phyloP scores from a whole-genome alignment of 2,888 invertebrate genomes.

The Blastobasis lacticolella region DNA sequence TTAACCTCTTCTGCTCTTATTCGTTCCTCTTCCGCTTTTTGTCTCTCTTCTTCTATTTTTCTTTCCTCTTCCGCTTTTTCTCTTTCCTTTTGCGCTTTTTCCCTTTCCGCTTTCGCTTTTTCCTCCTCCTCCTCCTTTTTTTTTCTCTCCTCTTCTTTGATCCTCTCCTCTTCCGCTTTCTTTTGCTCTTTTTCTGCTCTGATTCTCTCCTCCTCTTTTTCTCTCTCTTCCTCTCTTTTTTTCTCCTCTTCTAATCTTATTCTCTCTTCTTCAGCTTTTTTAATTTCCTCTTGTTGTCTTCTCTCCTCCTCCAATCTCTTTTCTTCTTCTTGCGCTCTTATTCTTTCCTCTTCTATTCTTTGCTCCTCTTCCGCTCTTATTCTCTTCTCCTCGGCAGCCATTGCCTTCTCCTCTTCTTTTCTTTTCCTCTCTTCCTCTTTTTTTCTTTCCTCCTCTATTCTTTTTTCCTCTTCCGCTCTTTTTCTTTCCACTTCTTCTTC shows the following conservation, averaged over 20 bases:
- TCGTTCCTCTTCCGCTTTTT: background rate
- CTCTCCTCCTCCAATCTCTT: too few species aligned
- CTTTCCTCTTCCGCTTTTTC: background rate
- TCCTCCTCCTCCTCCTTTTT: background rate
- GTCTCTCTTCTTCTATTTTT: background rate
- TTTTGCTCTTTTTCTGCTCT: too few species aligned
- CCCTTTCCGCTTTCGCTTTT: background rate
- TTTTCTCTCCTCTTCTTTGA: background rate
- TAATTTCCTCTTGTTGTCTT: too few species aligned
- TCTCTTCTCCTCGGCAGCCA: too few species aligned
- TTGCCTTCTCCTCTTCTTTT: too few species aligned
- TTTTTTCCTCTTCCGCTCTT: background rate
- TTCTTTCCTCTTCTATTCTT: too few species aligned
- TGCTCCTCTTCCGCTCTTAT: too few species aligned
- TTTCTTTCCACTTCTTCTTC: background rate
- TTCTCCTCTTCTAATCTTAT: too few species aligned
- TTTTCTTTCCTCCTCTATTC: background rate
- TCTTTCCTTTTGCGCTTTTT: background rate
- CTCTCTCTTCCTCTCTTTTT: too few species aligned
- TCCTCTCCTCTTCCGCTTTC: background rate
- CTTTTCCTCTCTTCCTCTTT: background rate
- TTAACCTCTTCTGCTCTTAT: background rate
- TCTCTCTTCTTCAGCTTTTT: too few species aligned
- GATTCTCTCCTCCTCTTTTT: too few species aligned
- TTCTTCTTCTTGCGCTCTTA: too few species aligned